Base-by-base conservation (phyloP, 2,113 vertebrate species). In the Serilophus lunatus region DNA sequence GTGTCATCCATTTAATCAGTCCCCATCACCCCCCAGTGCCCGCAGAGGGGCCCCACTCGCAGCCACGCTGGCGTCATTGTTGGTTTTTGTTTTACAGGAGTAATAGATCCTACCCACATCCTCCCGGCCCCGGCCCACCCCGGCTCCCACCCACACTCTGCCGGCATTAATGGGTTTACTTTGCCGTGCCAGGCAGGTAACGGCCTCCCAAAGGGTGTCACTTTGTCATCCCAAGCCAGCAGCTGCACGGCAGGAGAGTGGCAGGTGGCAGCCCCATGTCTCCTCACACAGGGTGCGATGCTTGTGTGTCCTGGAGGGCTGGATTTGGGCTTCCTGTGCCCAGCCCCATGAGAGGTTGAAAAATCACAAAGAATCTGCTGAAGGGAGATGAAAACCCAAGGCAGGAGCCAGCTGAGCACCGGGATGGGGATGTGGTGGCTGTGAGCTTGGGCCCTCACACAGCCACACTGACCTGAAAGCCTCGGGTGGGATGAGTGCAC, bases 241-340 rank as follows among this genome's bases (percentile, higher is more conserved):
- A 94, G 92, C 87, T 92, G 90, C 2, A 5, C 0, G 1, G 85
- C 5, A 1, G 63, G n/a, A 1, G 1, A 59, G 71, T 45, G 77
- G 76, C 90, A 82, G 87, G 64, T 87, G 92, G 65, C 82, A 93
- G 60, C 63, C 68, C 59, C 8, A 0, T 1, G 25, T 24, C 35
- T 63, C 66, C 66, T 68, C 7, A 0, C 0, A 0, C 5, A 1
- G 45, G 25, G 14, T 0, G 9, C 1, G 10, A 14, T 47, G 65
- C 33, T 7, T 8, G 1, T 24, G 44, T 16, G 42, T 72, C 63
- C 66, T 33, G 36, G 17, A 91, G 36, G 70, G 66, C 7, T 1
- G 17, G 61, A 29, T 60, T 49, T 0, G 1, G 65, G 66, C 60
- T 64, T 25, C 15, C 29, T n/a, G n/a, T 7, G 23, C 38, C 13